These are phyloP conservation scores for Melieria picta DNA, from an alignment of 2,888 invertebrate genomes.

Conservation along the genomic window DNA sequence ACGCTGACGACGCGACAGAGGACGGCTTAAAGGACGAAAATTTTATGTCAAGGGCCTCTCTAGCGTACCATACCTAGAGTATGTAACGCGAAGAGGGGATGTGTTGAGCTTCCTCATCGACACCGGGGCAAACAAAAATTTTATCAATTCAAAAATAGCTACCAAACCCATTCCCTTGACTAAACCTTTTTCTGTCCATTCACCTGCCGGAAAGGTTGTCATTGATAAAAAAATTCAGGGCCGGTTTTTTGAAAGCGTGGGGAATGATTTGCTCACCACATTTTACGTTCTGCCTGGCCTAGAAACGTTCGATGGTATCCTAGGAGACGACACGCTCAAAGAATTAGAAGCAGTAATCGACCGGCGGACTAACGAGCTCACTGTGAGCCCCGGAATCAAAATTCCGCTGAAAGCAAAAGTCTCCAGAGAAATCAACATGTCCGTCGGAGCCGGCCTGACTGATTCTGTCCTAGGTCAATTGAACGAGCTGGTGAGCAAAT, in stretches of 20 bases:
- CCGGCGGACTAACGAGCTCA: conserved; percentile 27
- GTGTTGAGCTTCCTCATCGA: not conserved
- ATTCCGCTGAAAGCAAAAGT: not conserved
- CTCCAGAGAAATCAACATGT: conserved; percentile 10
- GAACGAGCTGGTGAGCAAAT: conserved; percentile 12
- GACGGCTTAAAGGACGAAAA: not conserved
- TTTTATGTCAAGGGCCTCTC: conserved; percentile 7
- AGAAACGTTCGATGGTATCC: conserved; percentile 30
- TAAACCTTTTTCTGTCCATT: not conserved
- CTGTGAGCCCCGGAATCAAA: conserved; percentile 3
- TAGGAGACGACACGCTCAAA: conserved; percentile 37
- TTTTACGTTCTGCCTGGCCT: conserved; percentile 37
- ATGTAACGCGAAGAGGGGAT: too few species aligned
- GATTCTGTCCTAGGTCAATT: not conserved
- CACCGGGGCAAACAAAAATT: conserved; percentile 8
- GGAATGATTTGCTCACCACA: conserved; percentile 24
- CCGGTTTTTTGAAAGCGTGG: not conserved
- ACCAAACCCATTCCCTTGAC: not conserved
- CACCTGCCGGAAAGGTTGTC: not conserved
- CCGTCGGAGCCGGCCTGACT: not conserved
- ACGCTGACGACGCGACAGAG: not conserved
- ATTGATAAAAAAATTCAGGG: not conserved
- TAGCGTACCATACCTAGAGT: conserved; percentile 33
- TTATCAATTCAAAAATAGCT: conserved; percentile 6
- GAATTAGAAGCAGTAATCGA: conserved; percentile 39